A percentile compares a stretch with the other conserved stretches of the same genome.
Conservation (phyloP, 2,888 invertebrate genomes). For the Lottia gigantea region DNA sequence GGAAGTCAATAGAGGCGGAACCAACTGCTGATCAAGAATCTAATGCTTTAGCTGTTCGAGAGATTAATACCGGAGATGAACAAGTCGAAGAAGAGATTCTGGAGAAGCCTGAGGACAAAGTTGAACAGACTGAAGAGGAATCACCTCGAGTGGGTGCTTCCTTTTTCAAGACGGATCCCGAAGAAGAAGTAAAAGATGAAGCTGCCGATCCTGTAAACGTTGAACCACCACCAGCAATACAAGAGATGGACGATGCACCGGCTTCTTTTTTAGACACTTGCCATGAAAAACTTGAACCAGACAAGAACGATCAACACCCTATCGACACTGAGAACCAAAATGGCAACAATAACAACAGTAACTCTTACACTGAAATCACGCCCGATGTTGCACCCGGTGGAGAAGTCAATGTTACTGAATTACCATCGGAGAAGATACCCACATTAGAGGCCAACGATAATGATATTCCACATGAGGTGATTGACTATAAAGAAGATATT, state of each 20-base stretch:
- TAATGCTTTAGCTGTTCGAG: conserved; percentile 1
- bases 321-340: too few species aligned
- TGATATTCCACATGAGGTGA: conserved; percentile 2
- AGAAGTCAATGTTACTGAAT: conserved; percentile 18
- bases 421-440: conserved; percentile 18
- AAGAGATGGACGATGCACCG: neutral
- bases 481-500: conserved; percentile 14
- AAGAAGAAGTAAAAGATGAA: conserved; percentile 1
- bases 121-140: conserved; percentile 11
- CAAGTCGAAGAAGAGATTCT: neutral
- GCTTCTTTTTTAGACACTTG: neutral
- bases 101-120: neutral
- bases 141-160: neutral
- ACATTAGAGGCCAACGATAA: conserved; percentile 12
- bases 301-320: neutral
- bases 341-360: too few species aligned
- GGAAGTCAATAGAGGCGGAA: conserved; percentile 31
- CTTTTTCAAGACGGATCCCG: conserved; percentile 25
- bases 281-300: neutral
- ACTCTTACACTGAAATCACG: neutral
- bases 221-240: neutral
- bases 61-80: neutral
- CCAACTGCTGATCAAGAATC: conserved; percentile 24
- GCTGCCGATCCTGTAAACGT: neutral
- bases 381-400: neutral